Conservation (phyloP, 2,797 vertebrate species). For the Myiotriccus ornatus region DNA sequence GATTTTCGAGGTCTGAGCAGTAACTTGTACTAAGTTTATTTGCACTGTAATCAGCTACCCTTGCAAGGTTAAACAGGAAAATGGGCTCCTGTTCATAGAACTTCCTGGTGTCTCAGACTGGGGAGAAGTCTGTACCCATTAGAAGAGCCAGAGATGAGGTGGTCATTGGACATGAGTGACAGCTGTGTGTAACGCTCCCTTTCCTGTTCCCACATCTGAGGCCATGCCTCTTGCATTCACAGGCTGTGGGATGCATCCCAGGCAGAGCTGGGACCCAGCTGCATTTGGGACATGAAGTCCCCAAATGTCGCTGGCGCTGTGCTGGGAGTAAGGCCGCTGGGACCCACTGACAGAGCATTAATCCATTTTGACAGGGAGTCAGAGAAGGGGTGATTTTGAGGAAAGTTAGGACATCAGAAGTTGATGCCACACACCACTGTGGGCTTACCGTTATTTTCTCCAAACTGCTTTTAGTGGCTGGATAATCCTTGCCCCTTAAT, state of each 20-base stretch:
- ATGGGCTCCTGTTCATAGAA: background rate
- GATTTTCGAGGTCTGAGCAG: background rate
- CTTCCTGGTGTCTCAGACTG: background rate
- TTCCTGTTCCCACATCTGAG: background rate
- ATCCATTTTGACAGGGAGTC: background rate
- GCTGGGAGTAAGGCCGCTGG: background rate
- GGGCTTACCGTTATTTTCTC: background rate
- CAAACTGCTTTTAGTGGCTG: background rate
- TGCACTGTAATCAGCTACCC: background rate
- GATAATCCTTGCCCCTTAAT: background rate
- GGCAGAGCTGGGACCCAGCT: background rate
- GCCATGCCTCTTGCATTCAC: rapidly evolving
- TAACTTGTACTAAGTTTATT: rapidly evolving
- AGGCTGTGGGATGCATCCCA: background rate
- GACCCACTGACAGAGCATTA: background rate
- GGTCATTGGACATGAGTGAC: background rate
- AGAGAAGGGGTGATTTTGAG: background rate
- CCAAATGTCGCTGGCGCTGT: rapidly evolving
- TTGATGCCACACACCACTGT: background rate
- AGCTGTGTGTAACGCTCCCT: rapidly evolving
- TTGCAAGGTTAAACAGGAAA: background rate
- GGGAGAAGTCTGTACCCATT: background rate
- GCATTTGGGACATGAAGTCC: background rate
- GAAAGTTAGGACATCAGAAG: background rate
- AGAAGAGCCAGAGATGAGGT: background rate